Evolutionary conservation across 92 coral and sea anemone species (phyloP).

Genomic region (Muricea muricata): DNA sequence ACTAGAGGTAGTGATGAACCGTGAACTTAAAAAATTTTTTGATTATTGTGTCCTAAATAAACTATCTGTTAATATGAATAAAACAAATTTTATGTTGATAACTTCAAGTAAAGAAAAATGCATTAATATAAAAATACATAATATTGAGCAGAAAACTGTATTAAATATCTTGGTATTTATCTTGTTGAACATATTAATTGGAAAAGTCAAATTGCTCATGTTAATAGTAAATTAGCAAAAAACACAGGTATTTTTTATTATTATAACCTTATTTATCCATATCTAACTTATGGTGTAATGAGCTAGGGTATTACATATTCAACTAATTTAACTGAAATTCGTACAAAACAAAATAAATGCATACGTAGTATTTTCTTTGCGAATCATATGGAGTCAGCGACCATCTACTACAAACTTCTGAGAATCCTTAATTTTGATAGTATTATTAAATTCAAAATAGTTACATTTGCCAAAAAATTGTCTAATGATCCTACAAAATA

Average conservation of each 20-base stretch:
- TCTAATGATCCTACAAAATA: not conserved
- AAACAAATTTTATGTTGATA: slow-evolving; percentile 22
- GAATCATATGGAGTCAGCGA: not conserved
- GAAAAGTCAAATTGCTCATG: not conserved
- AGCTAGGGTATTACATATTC: not conserved
- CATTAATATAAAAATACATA: no score
- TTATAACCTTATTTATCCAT: not conserved
- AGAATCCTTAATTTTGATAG: slow-evolving; percentile 28
- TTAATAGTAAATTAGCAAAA: no score
- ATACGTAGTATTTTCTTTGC: not conserved
- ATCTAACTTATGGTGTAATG: slow-evolving; percentile 1
- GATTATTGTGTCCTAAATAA: slow-evolving; percentile 47
- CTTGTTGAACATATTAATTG: not conserved
- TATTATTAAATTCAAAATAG: slow-evolving; percentile 20
- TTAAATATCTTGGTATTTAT: not conserved
- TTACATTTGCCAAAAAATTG: slow-evolving; percentile 18
- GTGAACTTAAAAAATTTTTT: slow-evolving; percentile 40
- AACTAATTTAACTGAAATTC: not conserved
- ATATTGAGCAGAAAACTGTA: not conserved
- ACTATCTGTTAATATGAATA: slow-evolving; percentile 42
- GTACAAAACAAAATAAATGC: not conserved
- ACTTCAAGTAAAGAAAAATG: not conserved
- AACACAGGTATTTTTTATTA: not conserved
- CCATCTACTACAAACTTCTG: not conserved
- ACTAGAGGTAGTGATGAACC: slow-evolving; percentile 35